Evolutionary conservation across 2,888 invertebrate species (phyloP).

Genomic region (Aleiodes alternator): DNA sequence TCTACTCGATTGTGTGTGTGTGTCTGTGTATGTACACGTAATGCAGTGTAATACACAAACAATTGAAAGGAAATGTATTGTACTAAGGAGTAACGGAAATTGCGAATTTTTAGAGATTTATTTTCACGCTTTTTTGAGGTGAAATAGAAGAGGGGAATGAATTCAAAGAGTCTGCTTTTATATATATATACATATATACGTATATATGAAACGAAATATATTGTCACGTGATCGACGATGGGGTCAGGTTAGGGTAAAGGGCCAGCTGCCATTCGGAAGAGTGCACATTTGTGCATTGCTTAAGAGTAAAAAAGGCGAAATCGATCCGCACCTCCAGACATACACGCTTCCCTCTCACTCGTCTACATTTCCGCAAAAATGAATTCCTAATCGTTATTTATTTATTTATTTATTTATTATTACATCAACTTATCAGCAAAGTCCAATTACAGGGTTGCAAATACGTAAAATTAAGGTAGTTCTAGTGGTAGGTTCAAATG

Average conservation of each 20-base stretch:
- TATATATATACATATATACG: too few species aligned
- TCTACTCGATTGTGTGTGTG: too few species aligned
- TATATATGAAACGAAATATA: slow-evolving; percentile 4
- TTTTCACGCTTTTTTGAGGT: slow-evolving; percentile 7
- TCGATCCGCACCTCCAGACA: slow-evolving; percentile 20
- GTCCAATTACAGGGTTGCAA: too few species aligned
- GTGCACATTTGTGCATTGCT: slow-evolving; percentile 35
- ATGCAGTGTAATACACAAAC: too few species aligned
- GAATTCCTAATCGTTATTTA: background rate
- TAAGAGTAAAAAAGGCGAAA: slow-evolving; percentile 10
- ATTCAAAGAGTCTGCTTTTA: slow-evolving; percentile 25
- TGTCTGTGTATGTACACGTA: background rate
- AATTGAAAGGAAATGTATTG: background rate
- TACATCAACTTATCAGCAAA: too few species aligned
- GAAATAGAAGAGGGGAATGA: slow-evolving; percentile 12
- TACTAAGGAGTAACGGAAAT: background rate
- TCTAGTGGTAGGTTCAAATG: too few species aligned
- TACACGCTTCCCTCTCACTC: slow-evolving; percentile 22
- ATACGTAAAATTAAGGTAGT: too few species aligned
- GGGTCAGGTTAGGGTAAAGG: slow-evolving; percentile 26
- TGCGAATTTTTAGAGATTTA: slow-evolving; percentile 13
- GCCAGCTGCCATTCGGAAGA: slow-evolving; percentile 31
- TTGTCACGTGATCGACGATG: slow-evolving; percentile 19
- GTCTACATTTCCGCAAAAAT: background rate
- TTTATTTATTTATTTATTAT: too few species aligned